Percentiles rank a stretch among this genome's conserved stretches.
Evolutionary conservation across 2,888 invertebrate genomes (phyloP).

Genomic region (Erebia ligea): DNA sequence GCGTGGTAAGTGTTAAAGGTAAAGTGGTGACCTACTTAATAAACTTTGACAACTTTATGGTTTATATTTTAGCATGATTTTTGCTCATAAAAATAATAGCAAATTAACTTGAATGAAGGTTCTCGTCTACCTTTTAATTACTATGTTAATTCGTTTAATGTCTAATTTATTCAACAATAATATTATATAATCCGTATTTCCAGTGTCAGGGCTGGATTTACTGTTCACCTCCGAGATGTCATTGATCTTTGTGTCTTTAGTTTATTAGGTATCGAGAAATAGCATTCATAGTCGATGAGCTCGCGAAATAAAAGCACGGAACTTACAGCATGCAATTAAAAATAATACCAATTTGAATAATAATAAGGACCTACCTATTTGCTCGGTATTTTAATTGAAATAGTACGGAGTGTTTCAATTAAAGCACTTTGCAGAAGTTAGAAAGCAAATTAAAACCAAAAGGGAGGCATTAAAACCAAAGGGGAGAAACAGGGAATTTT

Average conservation of each 20-base stretch:
- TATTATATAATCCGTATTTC: slow-evolving; percentile 40
- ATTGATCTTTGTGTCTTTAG: slow-evolving; percentile 33
- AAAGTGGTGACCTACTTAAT: slow-evolving; percentile 16
- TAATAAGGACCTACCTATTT: no score
- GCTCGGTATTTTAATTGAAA: no score
- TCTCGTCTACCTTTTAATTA: slow-evolving; percentile 26
- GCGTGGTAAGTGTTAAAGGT: background rate
- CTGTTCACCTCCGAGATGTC: slow-evolving; percentile 37
- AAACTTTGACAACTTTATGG: slow-evolving; percentile 13
- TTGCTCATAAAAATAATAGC: slow-evolving; percentile 21
- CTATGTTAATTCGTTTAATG: slow-evolving; percentile 32
- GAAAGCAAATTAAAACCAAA: no score
- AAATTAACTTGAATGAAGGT: slow-evolving; percentile 25
- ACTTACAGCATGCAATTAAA: no score
- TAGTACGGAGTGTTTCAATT: no score
- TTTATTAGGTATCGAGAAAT: slow-evolving; percentile 5
- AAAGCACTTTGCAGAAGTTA: no score
- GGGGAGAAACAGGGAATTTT: no score
- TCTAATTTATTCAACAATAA: slow-evolving; percentile 45
- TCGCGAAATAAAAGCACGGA: background rate
- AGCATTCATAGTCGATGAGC: slow-evolving; percentile 5
- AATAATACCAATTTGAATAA: no score
- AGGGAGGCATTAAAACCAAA: no score
- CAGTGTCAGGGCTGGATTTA: slow-evolving; percentile 47
- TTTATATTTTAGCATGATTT: slow-evolving; percentile 7